Conservation (phyloP, 2,888 invertebrate genomes). For the Drosophila nr. fundita region DNA sequence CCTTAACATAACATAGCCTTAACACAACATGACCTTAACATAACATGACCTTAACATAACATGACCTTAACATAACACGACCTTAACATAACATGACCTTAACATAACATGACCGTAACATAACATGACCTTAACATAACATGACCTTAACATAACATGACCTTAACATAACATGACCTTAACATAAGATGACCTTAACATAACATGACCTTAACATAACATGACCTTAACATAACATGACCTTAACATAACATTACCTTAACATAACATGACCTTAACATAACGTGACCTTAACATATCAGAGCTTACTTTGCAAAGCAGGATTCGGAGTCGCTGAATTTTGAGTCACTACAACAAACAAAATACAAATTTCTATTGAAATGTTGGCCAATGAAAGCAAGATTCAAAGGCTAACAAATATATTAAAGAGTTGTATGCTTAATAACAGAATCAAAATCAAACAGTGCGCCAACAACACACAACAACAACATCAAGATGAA, state of each 20-base stretch:
- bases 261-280: not conserved
- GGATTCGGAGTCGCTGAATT: conserved; percentile 4
- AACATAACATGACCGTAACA: no score
- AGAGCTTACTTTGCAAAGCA: conserved; percentile 10
- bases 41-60: conserved; percentile 12
- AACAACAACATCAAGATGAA: conserved; percentile 64
- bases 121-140: conserved; percentile 16
- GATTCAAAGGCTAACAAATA: conserved; percentile 32
- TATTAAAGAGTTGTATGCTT: not conserved
- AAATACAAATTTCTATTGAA: conserved; percentile 5
- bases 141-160: conserved; percentile 2
- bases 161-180: no score
- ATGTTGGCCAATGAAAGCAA: conserved; percentile 55
- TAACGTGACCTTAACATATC: conserved; percentile 9
- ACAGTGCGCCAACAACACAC: not conserved
- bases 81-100: not conserved
- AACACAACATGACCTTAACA: not conserved
- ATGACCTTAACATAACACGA: conserved; percentile 5
- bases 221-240: conserved; percentile 1
- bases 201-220: not conserved
- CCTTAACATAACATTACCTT: no score
- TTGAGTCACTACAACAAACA: not conserved
- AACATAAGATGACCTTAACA: no score
- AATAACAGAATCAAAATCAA: conserved; percentile 18
- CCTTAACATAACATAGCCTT: no score